phyloP scores from a whole-genome alignment of 2,797 vertebrate genomes.

The Leuciscus waleckii region DNA sequence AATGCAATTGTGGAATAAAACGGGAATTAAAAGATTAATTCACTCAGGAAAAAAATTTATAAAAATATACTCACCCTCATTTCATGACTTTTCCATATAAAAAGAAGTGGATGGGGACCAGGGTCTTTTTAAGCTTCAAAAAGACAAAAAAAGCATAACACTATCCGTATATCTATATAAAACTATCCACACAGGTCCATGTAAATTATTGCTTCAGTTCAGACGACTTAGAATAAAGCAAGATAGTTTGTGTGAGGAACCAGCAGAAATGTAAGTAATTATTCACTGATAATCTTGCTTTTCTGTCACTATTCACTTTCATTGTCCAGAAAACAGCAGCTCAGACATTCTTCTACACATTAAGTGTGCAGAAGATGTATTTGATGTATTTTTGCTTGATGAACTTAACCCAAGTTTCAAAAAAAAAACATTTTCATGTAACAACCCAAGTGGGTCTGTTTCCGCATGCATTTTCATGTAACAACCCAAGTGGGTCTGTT shows the following conservation, averaged over 20 bases:
- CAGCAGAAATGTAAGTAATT: background rate
- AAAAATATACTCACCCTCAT: background rate
- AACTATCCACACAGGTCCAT: background rate
- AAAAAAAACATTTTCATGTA: background rate
- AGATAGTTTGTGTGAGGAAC: background rate
- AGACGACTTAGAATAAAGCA: background rate
- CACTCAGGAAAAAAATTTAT: background rate
- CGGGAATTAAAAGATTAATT: background rate
- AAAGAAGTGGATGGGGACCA: background rate
- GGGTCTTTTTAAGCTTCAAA: background rate
- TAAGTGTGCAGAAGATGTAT: background rate
- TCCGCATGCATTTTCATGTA: constrained; percentile 39
- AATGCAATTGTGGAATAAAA: constrained; percentile 11
- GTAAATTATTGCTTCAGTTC: background rate
- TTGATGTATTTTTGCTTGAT: constrained; percentile 44
- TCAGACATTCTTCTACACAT: constrained; percentile 4
- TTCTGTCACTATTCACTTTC: background rate
- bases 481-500: constrained; percentile 51
- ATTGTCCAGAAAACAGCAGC: background rate
- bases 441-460: constrained; percentile 51
- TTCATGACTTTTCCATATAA: background rate
- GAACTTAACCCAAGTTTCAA: constrained; percentile 54
- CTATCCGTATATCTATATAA: background rate
- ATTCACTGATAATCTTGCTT: background rate
- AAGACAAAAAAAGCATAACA: background rate